Evolutionary conservation across 2,888 invertebrate genomes (phyloP).

Genomic region (Drosophila fulvimacula): DNA sequence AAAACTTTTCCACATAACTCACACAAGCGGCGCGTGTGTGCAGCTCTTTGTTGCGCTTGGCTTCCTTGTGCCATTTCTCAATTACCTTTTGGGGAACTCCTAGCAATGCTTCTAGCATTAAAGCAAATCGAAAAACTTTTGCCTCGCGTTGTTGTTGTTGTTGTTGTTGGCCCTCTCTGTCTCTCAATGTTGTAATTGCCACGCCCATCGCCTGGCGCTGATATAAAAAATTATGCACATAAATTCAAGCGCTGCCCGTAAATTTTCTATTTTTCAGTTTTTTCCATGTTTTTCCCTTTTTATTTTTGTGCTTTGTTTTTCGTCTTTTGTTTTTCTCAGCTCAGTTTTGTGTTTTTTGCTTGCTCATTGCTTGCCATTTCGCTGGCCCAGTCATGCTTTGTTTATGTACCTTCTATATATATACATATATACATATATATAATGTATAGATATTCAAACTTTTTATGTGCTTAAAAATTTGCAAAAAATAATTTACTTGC

Average conservation of each 20-base stretch:
- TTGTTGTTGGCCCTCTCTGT: background rate
- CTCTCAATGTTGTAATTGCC: conserved; percentile 37
- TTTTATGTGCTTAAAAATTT: conserved; percentile 16
- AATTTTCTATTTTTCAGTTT: conserved; percentile 52
- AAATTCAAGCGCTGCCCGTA: conserved; percentile 67
- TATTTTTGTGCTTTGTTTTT: conserved; percentile 10
- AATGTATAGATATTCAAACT: background rate
- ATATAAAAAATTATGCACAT: conserved; percentile 76
- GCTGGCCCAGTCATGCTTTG: conserved; percentile 53
- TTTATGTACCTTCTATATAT: conserved; percentile 25
- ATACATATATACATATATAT: conserved; percentile 2
- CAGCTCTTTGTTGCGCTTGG: background rate
- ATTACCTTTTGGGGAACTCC: conserved; percentile 54
- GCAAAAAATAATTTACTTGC: conserved; percentile 47
- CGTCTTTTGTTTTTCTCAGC: conserved; percentile 20
- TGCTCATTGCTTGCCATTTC: conserved; percentile 47
- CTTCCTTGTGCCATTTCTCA: conserved; percentile 48
- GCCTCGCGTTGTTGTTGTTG: conserved; percentile 5
- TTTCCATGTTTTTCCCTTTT: conserved; percentile 9
- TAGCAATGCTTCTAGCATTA: conserved; percentile 44
- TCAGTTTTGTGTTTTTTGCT: conserved; percentile 32
- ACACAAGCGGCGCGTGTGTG: conserved; percentile 30
- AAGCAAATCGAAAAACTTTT: conserved; percentile 57
- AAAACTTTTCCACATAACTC: conserved; percentile 50
- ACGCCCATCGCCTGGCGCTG: conserved; percentile 52